phyloP scores from a whole-genome alignment of 2,797 vertebrate species.

The Alcedo quadribrachys region DNA sequence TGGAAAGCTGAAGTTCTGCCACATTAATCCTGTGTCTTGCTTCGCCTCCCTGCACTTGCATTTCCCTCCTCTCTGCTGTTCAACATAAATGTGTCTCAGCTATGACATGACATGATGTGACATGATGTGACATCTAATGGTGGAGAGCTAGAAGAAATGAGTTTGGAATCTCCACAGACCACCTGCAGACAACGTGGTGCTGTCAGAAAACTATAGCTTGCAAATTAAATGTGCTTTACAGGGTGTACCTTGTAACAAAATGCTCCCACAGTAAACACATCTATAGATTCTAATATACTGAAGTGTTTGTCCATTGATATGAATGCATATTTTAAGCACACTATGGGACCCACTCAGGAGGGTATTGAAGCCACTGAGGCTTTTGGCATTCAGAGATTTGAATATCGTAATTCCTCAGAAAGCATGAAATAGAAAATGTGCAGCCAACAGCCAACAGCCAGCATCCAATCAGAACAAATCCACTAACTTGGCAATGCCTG shows the following conservation, averaged over 20 bases:
- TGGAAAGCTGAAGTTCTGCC: neutral
- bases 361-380: neutral
- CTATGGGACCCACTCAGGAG: neutral
- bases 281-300: neutral
- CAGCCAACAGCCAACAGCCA: neutral
- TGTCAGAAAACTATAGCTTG: neutral
- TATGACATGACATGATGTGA: neutral
- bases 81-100: neutral
- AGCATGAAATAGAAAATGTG: neutral
- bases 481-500: neutral
- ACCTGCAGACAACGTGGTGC: neutral
- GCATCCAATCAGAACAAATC: neutral
- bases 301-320: neutral
- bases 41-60: neutral
- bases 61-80: neutral
- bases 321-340: neutral
- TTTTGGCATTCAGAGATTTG: neutral
- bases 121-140: neutral
- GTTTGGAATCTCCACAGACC: neutral
- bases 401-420: neutral
- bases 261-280: neutral
- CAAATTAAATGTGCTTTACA: neutral
- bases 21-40: neutral
- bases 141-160: neutral
- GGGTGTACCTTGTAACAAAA: neutral